phyloP scores from a whole-genome alignment of 2,113 vertebrate species.

The Reinhardtius hippoglossoides region DNA sequence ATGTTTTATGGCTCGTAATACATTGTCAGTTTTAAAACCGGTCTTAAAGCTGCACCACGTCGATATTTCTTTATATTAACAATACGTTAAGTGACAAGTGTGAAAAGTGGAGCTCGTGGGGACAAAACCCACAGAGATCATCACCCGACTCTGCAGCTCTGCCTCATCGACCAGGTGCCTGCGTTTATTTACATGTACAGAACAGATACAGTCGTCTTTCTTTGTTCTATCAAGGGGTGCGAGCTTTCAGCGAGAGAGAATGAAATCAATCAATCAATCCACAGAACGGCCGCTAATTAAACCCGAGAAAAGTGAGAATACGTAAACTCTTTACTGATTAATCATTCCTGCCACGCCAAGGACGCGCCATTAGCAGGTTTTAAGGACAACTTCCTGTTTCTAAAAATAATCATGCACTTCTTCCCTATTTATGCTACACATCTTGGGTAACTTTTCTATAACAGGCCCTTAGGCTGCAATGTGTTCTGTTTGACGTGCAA shows the following conservation, averaged over 20 bases:
- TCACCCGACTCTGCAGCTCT: not conserved
- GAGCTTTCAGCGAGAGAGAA: conserved; percentile 28
- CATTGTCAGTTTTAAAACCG: not conserved
- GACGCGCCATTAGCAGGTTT: conserved; percentile 24
- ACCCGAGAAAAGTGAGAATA: conserved; percentile 58
- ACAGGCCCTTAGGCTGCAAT: conserved; percentile 12
- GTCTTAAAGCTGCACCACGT: conserved; percentile 1
- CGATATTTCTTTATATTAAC: conserved; percentile 1
- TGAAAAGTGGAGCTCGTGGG: not conserved
- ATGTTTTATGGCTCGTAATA: conserved; percentile 1
- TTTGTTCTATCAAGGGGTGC: conserved; percentile 31
- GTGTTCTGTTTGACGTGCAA: conserved; percentile 32
- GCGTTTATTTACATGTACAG: conserved; percentile 24
- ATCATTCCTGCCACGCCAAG: conserved; percentile 41
- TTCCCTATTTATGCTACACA: conserved; percentile 2
- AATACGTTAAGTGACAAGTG: not conserved
- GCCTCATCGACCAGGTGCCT: not conserved
- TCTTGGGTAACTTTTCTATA: conserved; percentile 21
- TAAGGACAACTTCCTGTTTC: conserved; percentile 15
- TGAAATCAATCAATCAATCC: conserved; percentile 65
- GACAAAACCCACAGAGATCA: not conserved
- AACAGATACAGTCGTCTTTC: conserved; percentile 13
- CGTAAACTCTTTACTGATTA: conserved; percentile 58
- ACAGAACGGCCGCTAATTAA: conserved; percentile 60
- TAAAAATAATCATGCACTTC: conserved; percentile 15